Percentiles rank a stretch among this genome's conserved stretches.
These are phyloP conservation scores for Clepsis dumicolana DNA, from an alignment of 2,888 invertebrate species.

Conservation along the genomic window DNA sequence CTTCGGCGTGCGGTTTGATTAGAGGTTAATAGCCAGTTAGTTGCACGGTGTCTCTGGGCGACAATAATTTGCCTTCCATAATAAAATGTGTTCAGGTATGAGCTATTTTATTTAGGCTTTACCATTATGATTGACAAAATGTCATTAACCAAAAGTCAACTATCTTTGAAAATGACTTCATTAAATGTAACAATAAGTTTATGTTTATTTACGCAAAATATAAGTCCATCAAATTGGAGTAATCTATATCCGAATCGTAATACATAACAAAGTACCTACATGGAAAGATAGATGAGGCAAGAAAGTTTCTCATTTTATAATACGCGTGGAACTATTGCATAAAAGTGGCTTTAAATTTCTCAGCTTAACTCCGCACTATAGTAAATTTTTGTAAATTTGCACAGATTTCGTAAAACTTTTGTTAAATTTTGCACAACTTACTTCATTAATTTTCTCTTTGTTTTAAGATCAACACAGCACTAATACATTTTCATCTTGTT, in stretches of 20 bases:
- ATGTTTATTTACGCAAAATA: too few species aligned
- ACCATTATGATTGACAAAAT: too few species aligned
- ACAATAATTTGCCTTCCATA: slow-evolving; percentile 8
- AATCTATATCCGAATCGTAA: too few species aligned
- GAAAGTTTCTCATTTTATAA: not conserved
- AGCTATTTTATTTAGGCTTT: too few species aligned
- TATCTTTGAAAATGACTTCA: too few species aligned
- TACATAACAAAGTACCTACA: too few species aligned
- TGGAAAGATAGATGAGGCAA: too few species aligned
- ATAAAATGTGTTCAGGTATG: slow-evolving; percentile 11
- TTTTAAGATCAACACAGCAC: slow-evolving; percentile 49
- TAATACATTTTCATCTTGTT: slow-evolving; percentile 85
- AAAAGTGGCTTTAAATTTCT: not conserved
- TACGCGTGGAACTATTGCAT: not conserved
- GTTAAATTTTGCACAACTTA: not conserved
- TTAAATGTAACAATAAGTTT: too few species aligned
- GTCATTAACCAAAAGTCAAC: too few species aligned
- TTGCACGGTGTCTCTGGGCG: slow-evolving; percentile 15
- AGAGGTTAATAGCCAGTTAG: slow-evolving; percentile 29
- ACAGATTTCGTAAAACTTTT: not conserved
- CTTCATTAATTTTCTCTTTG: not conserved
- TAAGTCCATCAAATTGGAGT: too few species aligned
- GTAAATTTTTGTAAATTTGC: not conserved
- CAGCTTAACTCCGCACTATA: not conserved
- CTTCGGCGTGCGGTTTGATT: slow-evolving; percentile 13